phyloP scores from a whole-genome alignment of 92 coral and sea anemone genomes.

The Epizoanthus stellaris region DNA sequence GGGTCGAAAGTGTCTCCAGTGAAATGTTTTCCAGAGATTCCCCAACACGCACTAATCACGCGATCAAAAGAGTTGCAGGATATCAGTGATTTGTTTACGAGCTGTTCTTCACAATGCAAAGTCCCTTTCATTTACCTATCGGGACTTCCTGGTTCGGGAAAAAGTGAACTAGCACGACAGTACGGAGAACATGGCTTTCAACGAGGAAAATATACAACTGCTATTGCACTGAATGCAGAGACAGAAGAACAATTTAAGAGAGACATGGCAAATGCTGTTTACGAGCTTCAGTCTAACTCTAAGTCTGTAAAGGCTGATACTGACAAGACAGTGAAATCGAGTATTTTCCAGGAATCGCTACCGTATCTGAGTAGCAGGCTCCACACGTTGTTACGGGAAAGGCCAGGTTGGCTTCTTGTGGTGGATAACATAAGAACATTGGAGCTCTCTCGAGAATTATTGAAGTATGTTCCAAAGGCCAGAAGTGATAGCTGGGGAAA shows the following conservation, averaged over 20 bases:
- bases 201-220: neutral
- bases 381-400: neutral
- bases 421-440: constrained; percentile 24
- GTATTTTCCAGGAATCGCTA: neutral
- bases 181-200: constrained; percentile 8
- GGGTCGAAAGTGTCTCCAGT: neutral
- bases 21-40: neutral
- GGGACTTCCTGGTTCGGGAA: constrained; percentile 33
- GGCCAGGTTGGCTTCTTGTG: constrained; percentile 30
- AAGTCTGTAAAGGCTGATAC: neutral
- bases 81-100: neutral
- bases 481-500: neutral
- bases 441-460: neutral
- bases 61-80: constrained; percentile 6
- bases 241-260: constrained; percentile 1
- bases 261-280: neutral
- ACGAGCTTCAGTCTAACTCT: neutral
- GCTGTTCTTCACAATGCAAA: neutral
- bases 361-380: neutral
- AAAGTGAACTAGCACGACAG: constrained; percentile 28
- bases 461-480: neutral
- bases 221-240: constrained; percentile 10
- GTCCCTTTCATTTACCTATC: neutral
- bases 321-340: neutral
- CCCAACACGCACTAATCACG: neutral